Conservation (phyloP, 2,888 invertebrate genomes). For the Julus scanicus region DNA sequence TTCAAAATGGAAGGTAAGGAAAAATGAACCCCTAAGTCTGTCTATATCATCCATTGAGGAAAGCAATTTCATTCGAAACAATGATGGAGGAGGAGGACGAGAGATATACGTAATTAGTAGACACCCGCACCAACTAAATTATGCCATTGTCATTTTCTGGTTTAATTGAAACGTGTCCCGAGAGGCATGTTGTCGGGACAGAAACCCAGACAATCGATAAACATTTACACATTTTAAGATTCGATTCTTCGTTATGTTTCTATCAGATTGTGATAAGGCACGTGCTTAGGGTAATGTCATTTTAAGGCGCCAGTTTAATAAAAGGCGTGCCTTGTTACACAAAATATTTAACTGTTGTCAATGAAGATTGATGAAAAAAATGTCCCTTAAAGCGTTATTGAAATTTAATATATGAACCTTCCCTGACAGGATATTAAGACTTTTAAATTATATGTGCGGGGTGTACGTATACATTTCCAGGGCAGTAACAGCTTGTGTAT, state of each 20-base stretch:
- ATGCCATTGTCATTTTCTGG: background rate
- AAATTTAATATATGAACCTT: too few relatives aligned
- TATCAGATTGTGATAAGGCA: background rate
- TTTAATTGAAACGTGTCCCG: background rate
- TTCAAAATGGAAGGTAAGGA: slow-evolving; percentile 82
- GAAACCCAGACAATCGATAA: background rate
- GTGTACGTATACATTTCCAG: too few relatives aligned
- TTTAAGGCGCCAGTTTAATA: background rate
- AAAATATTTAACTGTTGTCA: too few relatives aligned
- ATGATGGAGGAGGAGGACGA: background rate
- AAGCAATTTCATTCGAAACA: slow-evolving; percentile 13
- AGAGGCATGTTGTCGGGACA: background rate
- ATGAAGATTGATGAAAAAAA: too few relatives aligned
- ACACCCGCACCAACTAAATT: background rate
- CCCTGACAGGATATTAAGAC: too few relatives aligned
- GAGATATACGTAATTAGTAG: background rate
- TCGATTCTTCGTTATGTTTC: background rate
- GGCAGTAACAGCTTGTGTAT: too few relatives aligned
- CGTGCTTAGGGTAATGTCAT: background rate
- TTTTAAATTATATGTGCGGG: too few relatives aligned
- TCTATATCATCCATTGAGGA: background rate
- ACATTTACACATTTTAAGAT: slow-evolving; percentile 1
- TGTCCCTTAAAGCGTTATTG: too few relatives aligned
- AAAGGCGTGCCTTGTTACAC: too few relatives aligned
- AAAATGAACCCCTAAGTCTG: background rate